These are phyloP conservation scores for Platynereis dumerilii DNA, from an alignment of 2,888 invertebrate species.

Conservation along the genomic window DNA sequence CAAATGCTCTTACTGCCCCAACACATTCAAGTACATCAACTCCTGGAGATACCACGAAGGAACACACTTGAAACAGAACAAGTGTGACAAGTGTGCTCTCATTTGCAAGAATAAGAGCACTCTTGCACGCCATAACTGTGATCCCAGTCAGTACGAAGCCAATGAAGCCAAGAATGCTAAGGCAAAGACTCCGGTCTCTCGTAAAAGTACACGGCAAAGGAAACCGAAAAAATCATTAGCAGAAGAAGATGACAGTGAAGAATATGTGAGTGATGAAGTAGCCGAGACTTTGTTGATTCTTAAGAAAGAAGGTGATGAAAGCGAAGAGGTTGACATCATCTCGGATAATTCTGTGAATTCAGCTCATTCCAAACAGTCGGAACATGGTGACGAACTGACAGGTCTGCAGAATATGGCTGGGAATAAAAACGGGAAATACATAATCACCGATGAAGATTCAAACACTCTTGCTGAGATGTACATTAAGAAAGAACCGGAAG, in stretches of 20 bases:
- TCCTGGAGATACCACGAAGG: constrained; percentile 33
- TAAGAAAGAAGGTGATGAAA: too few relatives aligned
- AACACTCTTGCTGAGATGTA: not conserved
- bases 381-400: too few relatives aligned
- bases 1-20: constrained; percentile 25
- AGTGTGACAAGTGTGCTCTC: constrained; percentile 28
- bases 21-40: constrained; percentile 35
- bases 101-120: constrained; percentile 15
- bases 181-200: not conserved
- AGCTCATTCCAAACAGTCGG: too few relatives aligned
- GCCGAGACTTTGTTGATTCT: not conserved
- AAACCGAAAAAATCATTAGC: not conserved
- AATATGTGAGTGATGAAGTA: not conserved
- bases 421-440: too few relatives aligned
- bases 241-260: not conserved
- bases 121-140: constrained; percentile 26
- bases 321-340: too few relatives aligned
- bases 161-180: constrained; percentile 3
- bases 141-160: constrained; percentile 4
- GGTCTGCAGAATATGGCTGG: too few relatives aligned
- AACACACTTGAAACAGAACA: constrained; percentile 24
- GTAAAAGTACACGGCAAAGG: too few relatives aligned
- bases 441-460: not conserved
- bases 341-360: too few relatives aligned
- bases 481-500: too few relatives aligned